Evolutionary conservation across 2,888 invertebrate species (phyloP).

Genomic region (Kryphioiulus occultus): DNA sequence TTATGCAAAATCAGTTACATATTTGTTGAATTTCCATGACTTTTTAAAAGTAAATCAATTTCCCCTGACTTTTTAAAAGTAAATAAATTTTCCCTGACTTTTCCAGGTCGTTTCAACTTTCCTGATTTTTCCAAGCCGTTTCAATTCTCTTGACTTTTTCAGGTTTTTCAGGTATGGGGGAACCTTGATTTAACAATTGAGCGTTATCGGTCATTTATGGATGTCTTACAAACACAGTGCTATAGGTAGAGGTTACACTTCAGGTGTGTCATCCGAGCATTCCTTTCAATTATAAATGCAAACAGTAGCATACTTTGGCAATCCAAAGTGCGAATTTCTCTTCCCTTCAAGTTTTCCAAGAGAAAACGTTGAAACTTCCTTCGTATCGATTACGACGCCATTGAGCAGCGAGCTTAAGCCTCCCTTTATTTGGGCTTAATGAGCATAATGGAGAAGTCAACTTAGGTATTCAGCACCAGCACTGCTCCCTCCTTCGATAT

Average conservation of each 20-base stretch:
- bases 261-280: background rate
- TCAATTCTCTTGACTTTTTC: no score
- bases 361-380: background rate
- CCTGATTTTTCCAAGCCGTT: no score
- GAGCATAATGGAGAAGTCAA: conserved; percentile 30
- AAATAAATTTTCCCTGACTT: no score
- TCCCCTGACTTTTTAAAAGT: no score
- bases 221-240: background rate
- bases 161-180: no score
- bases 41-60: no score
- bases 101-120: no score
- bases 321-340: background rate
- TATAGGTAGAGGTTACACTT: background rate
- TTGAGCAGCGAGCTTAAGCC: background rate
- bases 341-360: background rate
- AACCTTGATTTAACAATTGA: no score
- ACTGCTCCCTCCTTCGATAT: background rate
- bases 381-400: background rate
- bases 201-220: no score
- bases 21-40: no score
- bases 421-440: conserved; percentile 25
- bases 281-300: background rate
- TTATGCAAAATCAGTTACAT: no score
- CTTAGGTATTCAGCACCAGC: conserved; percentile 24
- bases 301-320: background rate